Percentiles rank a stretch among this genome's conserved stretches.
These are phyloP conservation scores for Sycobia sp. DNA, from an alignment of 1,140 invertebrate genomes.

Conservation along the genomic window DNA sequence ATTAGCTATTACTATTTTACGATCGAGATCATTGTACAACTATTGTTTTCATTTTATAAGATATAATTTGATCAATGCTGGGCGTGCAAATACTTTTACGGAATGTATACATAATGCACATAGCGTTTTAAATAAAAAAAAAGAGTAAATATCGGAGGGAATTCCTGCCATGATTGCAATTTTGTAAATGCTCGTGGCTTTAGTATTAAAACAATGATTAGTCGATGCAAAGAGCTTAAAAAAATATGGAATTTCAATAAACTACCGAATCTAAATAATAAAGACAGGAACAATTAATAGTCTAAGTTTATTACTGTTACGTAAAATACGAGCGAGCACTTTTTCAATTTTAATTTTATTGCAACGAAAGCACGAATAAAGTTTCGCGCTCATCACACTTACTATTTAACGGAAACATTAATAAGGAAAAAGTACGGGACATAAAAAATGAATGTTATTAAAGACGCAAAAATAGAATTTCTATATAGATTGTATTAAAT, in stretches of 20 bases:
- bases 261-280: slow-evolving; percentile 13
- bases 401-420: slow-evolving; percentile 4
- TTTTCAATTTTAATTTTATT: slow-evolving; percentile 18
- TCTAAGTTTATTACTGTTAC: neutral
- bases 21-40: slow-evolving; percentile 11
- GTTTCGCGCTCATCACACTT: slow-evolving; percentile 16
- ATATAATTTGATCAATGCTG: slow-evolving; percentile 27
- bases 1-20: slow-evolving; percentile 14
- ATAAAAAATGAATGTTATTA: no score
- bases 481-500: slow-evolving; percentile 24
- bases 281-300: slow-evolving; percentile 10
- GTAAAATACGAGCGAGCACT: slow-evolving; percentile 17
- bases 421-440: slow-evolving; percentile 11
- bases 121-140: slow-evolving; percentile 31
- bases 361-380: slow-evolving; percentile 22
- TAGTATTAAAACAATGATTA: slow-evolving; percentile 39
- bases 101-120: slow-evolving; percentile 37
- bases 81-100: slow-evolving; percentile 37
- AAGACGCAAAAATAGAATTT: slow-evolving; percentile 31
- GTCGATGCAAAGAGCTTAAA: slow-evolving; percentile 37
- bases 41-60: slow-evolving; percentile 15
- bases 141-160: neutral
- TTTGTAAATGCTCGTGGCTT: slow-evolving; percentile 33
- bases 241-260: slow-evolving; percentile 30
- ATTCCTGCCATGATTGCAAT: slow-evolving; percentile 24